phyloP scores from a whole-genome alignment of 2,113 vertebrate genomes.

The Xerus inauris region DNA sequence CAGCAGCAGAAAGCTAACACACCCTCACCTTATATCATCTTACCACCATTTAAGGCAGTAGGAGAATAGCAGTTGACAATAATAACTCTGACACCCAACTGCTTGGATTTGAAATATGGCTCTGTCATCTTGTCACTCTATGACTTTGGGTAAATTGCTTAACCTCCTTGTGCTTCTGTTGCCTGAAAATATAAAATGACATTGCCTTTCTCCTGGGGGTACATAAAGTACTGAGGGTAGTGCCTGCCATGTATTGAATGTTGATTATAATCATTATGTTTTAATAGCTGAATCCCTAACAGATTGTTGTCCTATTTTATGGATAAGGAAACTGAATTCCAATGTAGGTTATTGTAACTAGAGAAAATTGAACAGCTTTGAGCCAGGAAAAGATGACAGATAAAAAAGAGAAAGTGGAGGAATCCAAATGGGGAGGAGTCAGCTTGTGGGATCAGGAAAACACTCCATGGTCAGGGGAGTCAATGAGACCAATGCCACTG shows the following conservation, averaged over 20 bases:
- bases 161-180: background rate
- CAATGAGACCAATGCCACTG: background rate
- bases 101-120: background rate
- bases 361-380: background rate
- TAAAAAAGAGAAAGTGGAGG: background rate
- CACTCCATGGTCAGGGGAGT: background rate
- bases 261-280: background rate
- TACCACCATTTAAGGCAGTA: background rate
- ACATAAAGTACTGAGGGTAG: background rate
- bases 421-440: background rate
- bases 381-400: background rate
- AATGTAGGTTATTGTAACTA: background rate
- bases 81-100: background rate
- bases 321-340: background rate
- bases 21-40: background rate
- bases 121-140: background rate
- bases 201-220: background rate
- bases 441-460: background rate
- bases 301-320: background rate
- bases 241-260: background rate
- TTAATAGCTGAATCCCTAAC: background rate
- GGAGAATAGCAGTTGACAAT: background rate
- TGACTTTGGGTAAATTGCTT: background rate
- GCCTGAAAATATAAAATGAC: background rate
- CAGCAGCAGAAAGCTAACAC: background rate